These are phyloP conservation scores for Acrobasis repandana DNA, from an alignment of 2,888 invertebrate species.

Conservation along the genomic window DNA sequence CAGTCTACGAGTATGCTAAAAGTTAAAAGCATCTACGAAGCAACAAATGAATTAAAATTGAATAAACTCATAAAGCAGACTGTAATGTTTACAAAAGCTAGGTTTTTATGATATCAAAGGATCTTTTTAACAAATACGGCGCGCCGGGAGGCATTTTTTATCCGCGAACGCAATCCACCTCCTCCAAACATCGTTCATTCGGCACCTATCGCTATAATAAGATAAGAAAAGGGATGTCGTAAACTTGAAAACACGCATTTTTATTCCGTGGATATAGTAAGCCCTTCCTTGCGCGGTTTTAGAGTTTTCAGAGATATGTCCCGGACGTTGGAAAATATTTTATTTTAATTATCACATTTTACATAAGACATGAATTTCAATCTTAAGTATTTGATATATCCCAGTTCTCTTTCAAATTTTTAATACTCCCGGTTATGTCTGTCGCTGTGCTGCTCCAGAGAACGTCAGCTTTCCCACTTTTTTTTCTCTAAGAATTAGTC, in stretches of 20 bases:
- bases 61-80: not conserved
- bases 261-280: slow-evolving; percentile 56
- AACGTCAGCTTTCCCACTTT: too few relatives aligned
- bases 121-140: slow-evolving; percentile 38
- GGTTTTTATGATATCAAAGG: slow-evolving; percentile 17
- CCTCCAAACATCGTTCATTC: slow-evolving; percentile 61
- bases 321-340: not conserved
- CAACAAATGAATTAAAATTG: not conserved
- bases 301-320: slow-evolving; percentile 34
- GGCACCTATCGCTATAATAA: slow-evolving; percentile 66
- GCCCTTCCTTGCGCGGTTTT: slow-evolving; percentile 45
- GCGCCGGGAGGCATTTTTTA: slow-evolving; percentile 43
- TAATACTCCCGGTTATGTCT: too few relatives aligned
- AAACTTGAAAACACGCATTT: slow-evolving; percentile 67
- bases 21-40: too few relatives aligned
- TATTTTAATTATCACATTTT: not conserved
- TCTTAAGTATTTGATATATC: too few relatives aligned
- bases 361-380: slow-evolving; percentile 20
- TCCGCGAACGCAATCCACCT: slow-evolving; percentile 44
- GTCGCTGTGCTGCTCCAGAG: too few relatives aligned
- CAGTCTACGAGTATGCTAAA: too few relatives aligned
- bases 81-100: slow-evolving; percentile 9
- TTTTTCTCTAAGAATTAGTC: too few relatives aligned
- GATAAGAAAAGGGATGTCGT: slow-evolving; percentile 71
- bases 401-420: too few relatives aligned